Conservation (phyloP, 2,797 vertebrate species). For the Phalanger gymnotis region DNA sequence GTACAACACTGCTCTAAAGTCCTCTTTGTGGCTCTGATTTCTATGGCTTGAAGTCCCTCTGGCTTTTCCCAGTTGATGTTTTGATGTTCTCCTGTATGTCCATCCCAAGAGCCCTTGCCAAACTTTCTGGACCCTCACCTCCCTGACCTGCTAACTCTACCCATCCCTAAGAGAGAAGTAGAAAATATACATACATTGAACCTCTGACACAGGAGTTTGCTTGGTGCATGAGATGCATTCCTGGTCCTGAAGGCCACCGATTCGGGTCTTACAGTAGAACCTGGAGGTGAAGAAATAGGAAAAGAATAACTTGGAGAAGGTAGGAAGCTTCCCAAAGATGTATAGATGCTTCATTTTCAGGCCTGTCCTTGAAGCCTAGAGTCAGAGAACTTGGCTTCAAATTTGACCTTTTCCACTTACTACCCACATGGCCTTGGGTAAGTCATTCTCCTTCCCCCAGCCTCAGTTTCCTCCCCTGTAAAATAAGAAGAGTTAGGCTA, state of each 20-base stretch:
- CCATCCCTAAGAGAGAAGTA: not conserved
- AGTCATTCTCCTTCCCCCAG: not conserved
- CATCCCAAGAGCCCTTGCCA: not conserved
- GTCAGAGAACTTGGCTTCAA: not conserved
- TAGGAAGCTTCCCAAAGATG: not conserved
- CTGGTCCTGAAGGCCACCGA: constrained; percentile 87
- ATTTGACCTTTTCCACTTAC: not conserved
- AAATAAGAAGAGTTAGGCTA: not conserved
- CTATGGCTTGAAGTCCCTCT: not conserved
- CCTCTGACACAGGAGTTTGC: constrained; percentile 82
- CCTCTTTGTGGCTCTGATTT: not conserved
- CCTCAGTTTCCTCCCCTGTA: not conserved
- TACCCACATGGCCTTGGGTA: not conserved
- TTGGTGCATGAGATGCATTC: constrained; percentile 89
- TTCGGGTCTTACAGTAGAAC: constrained; percentile 88
- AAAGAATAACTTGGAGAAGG: not conserved
- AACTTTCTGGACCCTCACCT: not conserved
- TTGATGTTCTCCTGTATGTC: not conserved
- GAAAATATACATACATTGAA: constrained; percentile 83
- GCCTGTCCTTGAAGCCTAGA: not conserved
- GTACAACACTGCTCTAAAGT: not conserved
- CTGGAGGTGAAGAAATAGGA: constrained; percentile 76
- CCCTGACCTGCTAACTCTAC: not conserved
- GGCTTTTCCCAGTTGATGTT: not conserved
- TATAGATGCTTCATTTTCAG: not conserved